Evolutionary conservation across 92 coral and sea anemone genomes (phyloP), one percentile per base, ranked within the genome.

Genomic region (Siderastrea radians): DNA sequence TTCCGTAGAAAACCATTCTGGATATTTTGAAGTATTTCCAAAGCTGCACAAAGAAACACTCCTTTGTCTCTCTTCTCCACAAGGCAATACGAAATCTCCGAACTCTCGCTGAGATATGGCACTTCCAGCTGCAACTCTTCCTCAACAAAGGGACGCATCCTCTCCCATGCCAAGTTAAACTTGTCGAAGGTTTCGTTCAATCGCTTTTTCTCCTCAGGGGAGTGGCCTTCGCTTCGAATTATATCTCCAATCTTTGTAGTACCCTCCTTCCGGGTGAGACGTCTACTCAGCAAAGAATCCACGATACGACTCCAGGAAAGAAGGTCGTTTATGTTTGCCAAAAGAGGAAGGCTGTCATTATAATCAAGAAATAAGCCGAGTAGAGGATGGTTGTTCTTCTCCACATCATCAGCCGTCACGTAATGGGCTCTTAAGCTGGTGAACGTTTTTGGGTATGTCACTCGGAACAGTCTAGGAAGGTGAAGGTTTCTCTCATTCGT

Each of bases 361-460:
- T 77, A 85, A 68, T 96, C 98, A 54, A 98, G 82, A 81, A 98
- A 95, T 55, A 98, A 92, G 26, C 98, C 95, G 73, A 98, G 88
- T 16, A 98, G 78, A 1, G 90, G 93, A 88, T 95, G 95, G 47
- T 68, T 90, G 15, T 87, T 78, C 68, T 88, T 93, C 64, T 66
- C 65, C 19, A 87, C 84, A 1, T 80, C 86, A 13, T 82, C 84
- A 38, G 88, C 80, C 80, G 84, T 78, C 83, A 94, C 5, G 77
- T 82, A 98, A 48, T 78, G 84, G 14, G 95, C 86, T 80, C 88
- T 85, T 3, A 98, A 81, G 76, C 86, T 90, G 49, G 68, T 77
- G 50, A 92, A 91, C 7, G 95, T 78, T 84, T 96, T 96, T 48
- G 94, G 94, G 5, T 58, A 82, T 19, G 96, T 91, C 1, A 75